These are phyloP conservation scores for Euglossa dilemma DNA, from an alignment of 1,140 invertebrate genomes.

Conservation along the genomic window DNA sequence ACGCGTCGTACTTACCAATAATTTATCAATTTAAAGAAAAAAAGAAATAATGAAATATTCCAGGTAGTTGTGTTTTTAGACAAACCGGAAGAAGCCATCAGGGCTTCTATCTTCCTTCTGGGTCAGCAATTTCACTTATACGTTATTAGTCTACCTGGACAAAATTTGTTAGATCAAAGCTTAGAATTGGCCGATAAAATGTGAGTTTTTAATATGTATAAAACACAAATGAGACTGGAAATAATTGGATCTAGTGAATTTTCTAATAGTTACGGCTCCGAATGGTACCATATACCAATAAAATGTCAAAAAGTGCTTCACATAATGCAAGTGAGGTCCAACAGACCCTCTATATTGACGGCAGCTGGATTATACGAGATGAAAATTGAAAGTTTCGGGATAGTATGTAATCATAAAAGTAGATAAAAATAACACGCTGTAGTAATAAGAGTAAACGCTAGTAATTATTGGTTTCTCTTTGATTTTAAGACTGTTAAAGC, in stretches of 20 bases:
- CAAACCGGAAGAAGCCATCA: background rate
- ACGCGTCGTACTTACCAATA: background rate
- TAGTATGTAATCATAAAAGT: constrained; percentile 8
- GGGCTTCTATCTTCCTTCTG: background rate
- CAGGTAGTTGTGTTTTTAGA: background rate
- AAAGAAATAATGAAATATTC: background rate
- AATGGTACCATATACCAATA: constrained; percentile 4
- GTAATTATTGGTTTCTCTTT: background rate
- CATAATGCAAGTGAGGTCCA: constrained; percentile 6
- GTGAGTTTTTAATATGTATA: background rate
- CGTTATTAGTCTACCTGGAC: background rate
- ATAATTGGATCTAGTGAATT: background rate
- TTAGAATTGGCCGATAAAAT: background rate
- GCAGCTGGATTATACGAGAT: constrained; percentile 11
- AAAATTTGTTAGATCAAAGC: background rate
- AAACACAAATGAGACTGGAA: background rate
- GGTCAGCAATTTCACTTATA: constrained; percentile 11
- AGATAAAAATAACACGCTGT: too few species aligned
- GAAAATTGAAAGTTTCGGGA: constrained; percentile 17
- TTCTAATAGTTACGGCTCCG: background rate
- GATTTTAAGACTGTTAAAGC: constrained; percentile 25
- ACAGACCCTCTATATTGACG: background rate
- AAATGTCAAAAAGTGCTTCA: background rate
- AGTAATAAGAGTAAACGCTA: background rate
- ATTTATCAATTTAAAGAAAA: background rate